Percentiles rank a stretch among this genome's conserved stretches.
phyloP scores from a whole-genome alignment of 2,888 invertebrate species.

The Penaeus monodon region DNA sequence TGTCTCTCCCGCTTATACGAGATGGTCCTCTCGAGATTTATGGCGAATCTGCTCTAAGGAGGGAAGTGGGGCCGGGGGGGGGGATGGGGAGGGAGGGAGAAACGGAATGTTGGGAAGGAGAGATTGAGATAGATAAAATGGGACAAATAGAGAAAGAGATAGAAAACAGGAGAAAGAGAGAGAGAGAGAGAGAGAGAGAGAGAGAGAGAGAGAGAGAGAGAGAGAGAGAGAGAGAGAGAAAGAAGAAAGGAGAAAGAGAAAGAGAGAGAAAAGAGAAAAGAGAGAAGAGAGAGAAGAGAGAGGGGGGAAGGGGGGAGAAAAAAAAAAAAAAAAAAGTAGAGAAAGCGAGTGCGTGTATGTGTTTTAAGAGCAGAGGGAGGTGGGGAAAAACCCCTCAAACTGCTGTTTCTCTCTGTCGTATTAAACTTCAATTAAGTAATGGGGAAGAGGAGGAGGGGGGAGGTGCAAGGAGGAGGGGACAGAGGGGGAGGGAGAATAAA shows the following conservation, averaged over 20 bases:
- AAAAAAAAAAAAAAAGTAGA: not conserved
- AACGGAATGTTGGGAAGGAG: not conserved
- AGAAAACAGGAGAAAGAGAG: not conserved
- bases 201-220: no score
- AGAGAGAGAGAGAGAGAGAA: not conserved
- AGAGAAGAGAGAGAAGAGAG: not conserved
- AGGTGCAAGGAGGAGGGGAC: not conserved
- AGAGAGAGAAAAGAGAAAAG: no score
- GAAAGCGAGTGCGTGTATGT: not conserved
- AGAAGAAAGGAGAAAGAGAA: not conserved
- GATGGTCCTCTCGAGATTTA: no score
- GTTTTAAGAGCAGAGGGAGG: no score
- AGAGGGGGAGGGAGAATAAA: constrained; percentile 1
- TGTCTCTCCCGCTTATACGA: no score
- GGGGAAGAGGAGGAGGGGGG: constrained; percentile 13
- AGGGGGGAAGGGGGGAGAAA: not conserved
- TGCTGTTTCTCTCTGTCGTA: constrained; percentile 20
- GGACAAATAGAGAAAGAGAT: not conserved
- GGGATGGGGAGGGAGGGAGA: not conserved
- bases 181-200: not conserved
- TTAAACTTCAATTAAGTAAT: constrained; percentile 53
- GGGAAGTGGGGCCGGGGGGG: no score
- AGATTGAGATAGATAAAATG: not conserved
- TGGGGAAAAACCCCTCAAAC: not conserved
- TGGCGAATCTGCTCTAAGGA: no score